Evolutionary conservation across 2,113 vertebrate species (phyloP), one percentile per base, ranked within the genome.

Genomic region (Nyctibius bracteatus): DNA sequence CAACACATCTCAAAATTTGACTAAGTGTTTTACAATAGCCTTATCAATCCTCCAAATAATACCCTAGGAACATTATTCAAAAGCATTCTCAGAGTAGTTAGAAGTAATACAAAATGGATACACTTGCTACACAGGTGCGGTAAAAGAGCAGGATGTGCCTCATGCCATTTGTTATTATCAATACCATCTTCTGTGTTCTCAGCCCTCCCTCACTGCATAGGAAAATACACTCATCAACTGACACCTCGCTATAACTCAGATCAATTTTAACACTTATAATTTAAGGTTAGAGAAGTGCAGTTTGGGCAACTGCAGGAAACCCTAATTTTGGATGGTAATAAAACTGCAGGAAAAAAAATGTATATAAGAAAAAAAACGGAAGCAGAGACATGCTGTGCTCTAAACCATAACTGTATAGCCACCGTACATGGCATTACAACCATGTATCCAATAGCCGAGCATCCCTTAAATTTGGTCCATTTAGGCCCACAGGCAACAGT

Each of bases 241-340:
- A 81, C 61, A 86, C 59, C 46, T 49, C 57, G 30, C 21, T 70
- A 33, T 37, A 95, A 81, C 37, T 94, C 77, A 86, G 55, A 89
- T 54, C 63, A 71, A 95, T 91, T 94, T 86, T 78, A 92, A n/a
- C 54, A 81, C 35, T 77, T 77, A 21, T 2, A 80, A 88, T 92
- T 92, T 86, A 73, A 81, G 80, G 49, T 70, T 81, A 81, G 28
- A 92, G 30, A 91, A 62, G 21, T 18, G 23, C 25, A 78, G 31
- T 67, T 89, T 71, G 51, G 73, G 70, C 35, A 81, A 54, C 47
- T 39, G 61, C 52, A 81, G 61, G 37, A 84, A 94, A 91, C 19
- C 0, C 24, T 86, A 54, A 68, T 84, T 91, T 74, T 55, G 37
- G 33, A 67, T 20, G 24, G 63, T 35, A 90, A 72, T 57, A 83